Conservation (phyloP, 2,113 vertebrate genomes). For the Oryzias woworae region DNA sequence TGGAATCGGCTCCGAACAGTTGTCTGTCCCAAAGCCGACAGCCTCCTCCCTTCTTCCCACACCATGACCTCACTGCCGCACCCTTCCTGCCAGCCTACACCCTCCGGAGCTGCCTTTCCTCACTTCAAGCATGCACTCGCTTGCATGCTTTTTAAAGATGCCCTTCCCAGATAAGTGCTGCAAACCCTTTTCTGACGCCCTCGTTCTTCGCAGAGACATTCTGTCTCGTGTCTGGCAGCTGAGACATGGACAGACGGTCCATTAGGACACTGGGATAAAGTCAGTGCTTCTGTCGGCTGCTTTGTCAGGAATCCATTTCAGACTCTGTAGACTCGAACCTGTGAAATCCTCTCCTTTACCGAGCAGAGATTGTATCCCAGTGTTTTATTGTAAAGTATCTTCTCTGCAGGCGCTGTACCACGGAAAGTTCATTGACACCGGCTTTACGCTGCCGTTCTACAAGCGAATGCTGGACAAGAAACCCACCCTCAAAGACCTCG, state of each 20-base stretch:
- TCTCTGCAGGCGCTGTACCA: conserved; percentile 89
- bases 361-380: background rate
- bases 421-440: conserved; percentile 97
- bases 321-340: too few species aligned
- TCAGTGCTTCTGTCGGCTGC: too few species aligned
- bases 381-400: conserved; percentile 4
- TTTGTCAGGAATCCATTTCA: too few species aligned
- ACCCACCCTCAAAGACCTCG: conserved; percentile 95
- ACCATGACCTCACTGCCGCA: conserved; percentile 69
- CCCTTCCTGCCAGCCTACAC: conserved; percentile 62
- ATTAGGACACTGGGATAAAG: conserved; percentile 21
- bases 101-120: conserved; percentile 32
- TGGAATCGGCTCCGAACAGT: conserved; percentile 32
- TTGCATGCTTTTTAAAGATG: conserved; percentile 36
- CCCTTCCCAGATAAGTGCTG: conserved; percentile 3
- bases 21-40: conserved; percentile 35
- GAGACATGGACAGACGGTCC: conserved; percentile 23
- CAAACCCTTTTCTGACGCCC: background rate
- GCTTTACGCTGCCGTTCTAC: conserved; percentile 98
- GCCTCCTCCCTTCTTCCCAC: conserved; percentile 43
- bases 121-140: conserved; percentile 2
- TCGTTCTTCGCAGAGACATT: background rate
- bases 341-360: background rate
- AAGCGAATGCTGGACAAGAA: conserved; percentile 98
- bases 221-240: conserved; percentile 1